Evolutionary conservation across 2,888 invertebrate species (phyloP), one percentile per base, ranked within the genome.

Genomic region (Melinaea marsaeus): DNA sequence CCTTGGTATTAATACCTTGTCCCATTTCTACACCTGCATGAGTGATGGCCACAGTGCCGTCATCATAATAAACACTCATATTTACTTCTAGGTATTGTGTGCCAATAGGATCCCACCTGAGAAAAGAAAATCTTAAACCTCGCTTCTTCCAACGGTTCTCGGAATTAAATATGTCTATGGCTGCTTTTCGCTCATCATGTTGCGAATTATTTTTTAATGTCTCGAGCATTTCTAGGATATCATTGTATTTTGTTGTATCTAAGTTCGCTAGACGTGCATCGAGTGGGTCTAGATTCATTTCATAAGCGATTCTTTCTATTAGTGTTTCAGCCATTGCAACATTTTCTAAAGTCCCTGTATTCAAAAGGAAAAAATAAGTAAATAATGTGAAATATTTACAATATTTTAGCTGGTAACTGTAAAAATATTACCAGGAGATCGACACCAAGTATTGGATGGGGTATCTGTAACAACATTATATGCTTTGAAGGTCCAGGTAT

Each of bases 1-100:
- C 92, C 92, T 94, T 84, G 2, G 95, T 95, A 70, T 95, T 85
- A 59, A 95, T 88, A 0, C 95, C 95, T 87, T 96, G 95, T 0
- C 95, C 95, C 78, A 93, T 92, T 86, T 94, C 94, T 33, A 93
- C 82, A 2, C 93, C 94, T 56, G 92, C 93, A 67, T 94, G 94
- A 2, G 92, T 81, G 13, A 95, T 88, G 2, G 92, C 85, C 1
- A 95, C 93, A 3, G 92, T 91, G 0, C 93, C 94, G 75, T 94
- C 94, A 1, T 90, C 84, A 37, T 91, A 91, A 74, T 91, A 95
- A 62, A 95, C 91, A 2, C 93, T 90, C 11, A 95, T 83, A 61
- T 89, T 82, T 0, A 91, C 88, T 66, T 90, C 91, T 51, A 75
- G 80, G 51, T 84, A 77, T 46, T 61, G 58, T 0, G 51, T 63